Base-by-base conservation (phyloP, 2,113 vertebrate species). In the Eidolon helvum region DNA sequence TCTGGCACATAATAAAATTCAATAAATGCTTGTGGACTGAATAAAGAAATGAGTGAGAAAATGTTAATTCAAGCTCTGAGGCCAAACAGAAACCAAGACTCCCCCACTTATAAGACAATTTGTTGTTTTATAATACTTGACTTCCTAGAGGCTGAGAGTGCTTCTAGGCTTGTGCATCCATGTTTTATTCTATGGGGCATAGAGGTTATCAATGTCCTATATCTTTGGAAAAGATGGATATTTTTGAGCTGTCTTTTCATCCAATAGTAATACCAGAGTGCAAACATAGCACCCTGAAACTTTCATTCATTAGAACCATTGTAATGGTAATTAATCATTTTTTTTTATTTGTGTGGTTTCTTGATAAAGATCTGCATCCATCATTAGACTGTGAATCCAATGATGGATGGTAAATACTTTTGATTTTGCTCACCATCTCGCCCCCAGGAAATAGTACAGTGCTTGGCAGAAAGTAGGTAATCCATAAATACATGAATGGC, bases 1-100 rank as follows among this genome's bases (percentile, higher is more conserved):
- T 94, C 66, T 88, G 38, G 48, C 19, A 95, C 72, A 86, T n/a
- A 63, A 18, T 85, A 85, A 95, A 85, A 59, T 12, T 89, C 38
- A 90, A 24, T 92, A 87, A 95, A 72, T 91, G 33, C 30, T 82
- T 95, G 50, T 78, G 30, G 38, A 59, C 19, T 61, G 5, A 50
- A 55, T 87, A 75, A 90, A 94, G 24, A 19, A 91, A 86, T 89
- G 9, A 43, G 22, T 90, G 61, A 83, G 19, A 83, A 87, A 90
- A 43, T 22, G 5, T 78, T 97, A 68, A 57, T 53, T 43, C 66
- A 80, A 28, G 48, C 5, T 87, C 71, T 71, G 55, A 91, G 74
- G 6, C 10, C 55, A 88, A 84, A 65, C 50, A 93, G 33, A 87
- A n/a, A 90, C 18, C 43, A 87, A 24, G 22, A 50, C 10, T 79